Conservation (phyloP, 2,797 vertebrate species). For the Pseudomugil tenellus region DNA sequence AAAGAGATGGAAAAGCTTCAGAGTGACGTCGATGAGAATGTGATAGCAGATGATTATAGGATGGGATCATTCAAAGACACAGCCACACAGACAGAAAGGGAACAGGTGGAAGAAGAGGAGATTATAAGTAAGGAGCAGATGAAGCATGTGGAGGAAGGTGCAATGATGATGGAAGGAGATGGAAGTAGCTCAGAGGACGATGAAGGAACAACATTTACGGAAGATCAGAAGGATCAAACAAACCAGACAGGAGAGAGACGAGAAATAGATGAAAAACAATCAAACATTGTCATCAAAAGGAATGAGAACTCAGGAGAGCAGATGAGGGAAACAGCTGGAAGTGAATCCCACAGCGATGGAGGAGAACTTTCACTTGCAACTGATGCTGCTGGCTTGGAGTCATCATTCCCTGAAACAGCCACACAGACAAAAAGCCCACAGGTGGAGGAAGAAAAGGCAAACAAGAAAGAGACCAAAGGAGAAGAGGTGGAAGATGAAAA, state of each 20-base stretch:
- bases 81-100: conserved; percentile 5
- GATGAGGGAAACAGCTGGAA: neutral
- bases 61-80: neutral
- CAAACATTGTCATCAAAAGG: neutral
- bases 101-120: neutral
- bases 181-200: conserved; percentile 1
- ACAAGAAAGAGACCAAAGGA: neutral
- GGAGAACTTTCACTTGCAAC: neutral
- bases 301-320: conserved; percentile 8
- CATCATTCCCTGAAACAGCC: neutral
- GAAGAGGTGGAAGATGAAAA: neutral
- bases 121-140: neutral
- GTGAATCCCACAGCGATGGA: conserved; percentile 1
- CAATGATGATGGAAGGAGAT: neutral
- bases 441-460: neutral
- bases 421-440: conserved; percentile 7
- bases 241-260: conserved; percentile 3
- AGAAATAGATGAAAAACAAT: neutral
- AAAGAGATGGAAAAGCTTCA: neutral
- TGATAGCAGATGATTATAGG: neutral
- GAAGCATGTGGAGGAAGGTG: neutral
- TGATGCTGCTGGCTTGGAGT: neutral
- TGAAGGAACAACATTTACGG: neutral
- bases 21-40: neutral
- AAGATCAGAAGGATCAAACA: neutral